Conservation (phyloP, 1,140 invertebrate species). For the Zaprionus lachaisei region DNA sequence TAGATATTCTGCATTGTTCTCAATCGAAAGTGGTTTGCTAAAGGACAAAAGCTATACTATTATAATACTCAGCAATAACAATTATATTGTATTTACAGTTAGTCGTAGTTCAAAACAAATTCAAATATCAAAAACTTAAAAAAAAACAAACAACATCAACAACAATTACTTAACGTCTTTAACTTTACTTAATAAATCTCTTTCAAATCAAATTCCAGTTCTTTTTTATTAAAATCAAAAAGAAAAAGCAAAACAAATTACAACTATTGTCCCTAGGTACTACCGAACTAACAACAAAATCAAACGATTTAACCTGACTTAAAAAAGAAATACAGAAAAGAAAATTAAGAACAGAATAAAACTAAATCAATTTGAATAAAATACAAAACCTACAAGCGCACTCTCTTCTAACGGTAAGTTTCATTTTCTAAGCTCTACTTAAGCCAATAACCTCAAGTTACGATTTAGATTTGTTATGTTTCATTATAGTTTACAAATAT, state of each 20-base stretch:
- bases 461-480: conserved; percentile 20
- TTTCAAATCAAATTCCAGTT: conserved; percentile 82
- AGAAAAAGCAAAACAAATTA: conserved; percentile 14
- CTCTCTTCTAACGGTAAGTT: conserved; percentile 75
- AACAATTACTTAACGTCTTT: conserved; percentile 72
- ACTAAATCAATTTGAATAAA: conserved; percentile 28
- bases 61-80: conserved; percentile 34
- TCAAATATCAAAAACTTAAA: conserved; percentile 17
- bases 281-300: conserved; percentile 60
- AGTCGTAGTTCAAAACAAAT: conserved; percentile 61
- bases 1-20: conserved; percentile 15
- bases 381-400: conserved; percentile 66
- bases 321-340: conserved; percentile 17
- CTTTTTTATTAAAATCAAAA: conserved; percentile 65
- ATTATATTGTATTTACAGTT: conserved; percentile 61
- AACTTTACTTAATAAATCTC: conserved; percentile 83
- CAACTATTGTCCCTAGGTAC: conserved; percentile 59
- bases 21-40: conserved; percentile 58
- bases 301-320: conserved; percentile 40
- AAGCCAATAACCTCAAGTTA: conserved; percentile 51
- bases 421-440: conserved; percentile 75
- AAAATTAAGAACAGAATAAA: conserved; percentile 24
- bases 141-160: conserved; percentile 12
- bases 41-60: conserved; percentile 34
- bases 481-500: conserved; percentile 24